Conservation (phyloP, 1,140 invertebrate species). For the Apolygus lucorum region DNA sequence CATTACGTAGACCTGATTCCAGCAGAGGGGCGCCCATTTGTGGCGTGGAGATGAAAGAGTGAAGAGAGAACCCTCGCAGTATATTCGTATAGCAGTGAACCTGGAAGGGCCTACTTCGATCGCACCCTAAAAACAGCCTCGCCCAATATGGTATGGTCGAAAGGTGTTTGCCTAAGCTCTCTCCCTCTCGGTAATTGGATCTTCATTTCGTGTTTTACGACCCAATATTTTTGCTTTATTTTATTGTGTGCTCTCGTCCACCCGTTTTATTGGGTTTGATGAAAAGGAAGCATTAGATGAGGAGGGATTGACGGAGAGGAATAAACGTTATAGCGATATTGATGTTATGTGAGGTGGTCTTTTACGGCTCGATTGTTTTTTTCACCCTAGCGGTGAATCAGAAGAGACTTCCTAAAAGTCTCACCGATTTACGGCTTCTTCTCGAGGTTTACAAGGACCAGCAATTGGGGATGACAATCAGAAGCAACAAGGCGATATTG, state of each 20-base stretch:
- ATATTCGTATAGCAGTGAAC: too few species aligned
- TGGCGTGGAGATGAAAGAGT: neutral
- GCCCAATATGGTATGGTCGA: constrained; percentile 1
- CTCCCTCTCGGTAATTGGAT: neutral
- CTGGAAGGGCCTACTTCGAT: neutral
- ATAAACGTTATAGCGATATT: neutral
- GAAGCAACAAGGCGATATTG: too few species aligned
- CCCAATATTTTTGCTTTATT: constrained; percentile 12
- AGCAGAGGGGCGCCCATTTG: neutral
- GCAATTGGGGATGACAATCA: too few species aligned
- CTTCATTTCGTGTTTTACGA: constrained; percentile 4
- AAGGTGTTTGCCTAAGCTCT: constrained; percentile 14
- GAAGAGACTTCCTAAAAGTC: too few species aligned
- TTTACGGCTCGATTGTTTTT: too few species aligned
- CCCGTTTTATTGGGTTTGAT: constrained; percentile 1
- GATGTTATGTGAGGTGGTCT: too few species aligned
- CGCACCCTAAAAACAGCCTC: neutral
- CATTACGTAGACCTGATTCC: constrained; percentile 1
- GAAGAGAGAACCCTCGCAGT: too few species aligned
- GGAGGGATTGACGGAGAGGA: neutral
- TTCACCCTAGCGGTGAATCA: too few species aligned
- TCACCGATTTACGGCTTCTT: too few species aligned
- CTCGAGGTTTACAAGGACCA: too few species aligned
- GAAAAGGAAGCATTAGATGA: constrained; percentile 1
- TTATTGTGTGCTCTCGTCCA: neutral